A percentile compares a stretch with the other conserved stretches of the same genome.
phyloP scores from a whole-genome alignment of 2,888 invertebrate species.

The Parascotia fuliginaria region DNA sequence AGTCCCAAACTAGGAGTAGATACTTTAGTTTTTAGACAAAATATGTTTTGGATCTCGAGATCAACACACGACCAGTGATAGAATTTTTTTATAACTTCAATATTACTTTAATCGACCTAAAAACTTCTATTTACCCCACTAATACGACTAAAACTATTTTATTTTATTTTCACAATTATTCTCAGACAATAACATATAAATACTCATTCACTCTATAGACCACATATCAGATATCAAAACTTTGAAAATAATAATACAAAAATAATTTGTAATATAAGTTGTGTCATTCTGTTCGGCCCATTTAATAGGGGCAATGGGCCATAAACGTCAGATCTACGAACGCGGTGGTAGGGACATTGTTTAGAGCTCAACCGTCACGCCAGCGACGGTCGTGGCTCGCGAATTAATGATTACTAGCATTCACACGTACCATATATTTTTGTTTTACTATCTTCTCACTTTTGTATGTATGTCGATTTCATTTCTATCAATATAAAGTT shows the following conservation, averaged over 20 bases:
- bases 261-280: constrained; percentile 43
- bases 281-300: constrained; percentile 43
- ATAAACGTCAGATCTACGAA: constrained; percentile 43
- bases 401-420: constrained; percentile 16
- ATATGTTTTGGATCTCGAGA: too few relatives aligned
- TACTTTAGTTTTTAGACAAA: too few relatives aligned
- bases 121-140: too few relatives aligned
- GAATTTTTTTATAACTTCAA: too few relatives aligned
- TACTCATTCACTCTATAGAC: not conserved
- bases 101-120: too few relatives aligned
- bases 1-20: too few relatives aligned
- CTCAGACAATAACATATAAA: not conserved
- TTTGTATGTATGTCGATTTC: too few relatives aligned
- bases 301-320: constrained; percentile 43
- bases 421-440: constrained; percentile 9
- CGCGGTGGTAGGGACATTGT: constrained; percentile 42
- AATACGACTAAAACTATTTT: too few relatives aligned
- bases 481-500: too few relatives aligned
- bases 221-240: constrained; percentile 9
- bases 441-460: not conserved
- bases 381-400: constrained; percentile 28
- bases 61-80: too few relatives aligned
- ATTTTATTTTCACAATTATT: too few relatives aligned
- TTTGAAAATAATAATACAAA: constrained; percentile 38
- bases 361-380: constrained; percentile 39